phyloP scores from a whole-genome alignment of 2,113 vertebrate genomes.

The Lichenostomus cassidix region DNA sequence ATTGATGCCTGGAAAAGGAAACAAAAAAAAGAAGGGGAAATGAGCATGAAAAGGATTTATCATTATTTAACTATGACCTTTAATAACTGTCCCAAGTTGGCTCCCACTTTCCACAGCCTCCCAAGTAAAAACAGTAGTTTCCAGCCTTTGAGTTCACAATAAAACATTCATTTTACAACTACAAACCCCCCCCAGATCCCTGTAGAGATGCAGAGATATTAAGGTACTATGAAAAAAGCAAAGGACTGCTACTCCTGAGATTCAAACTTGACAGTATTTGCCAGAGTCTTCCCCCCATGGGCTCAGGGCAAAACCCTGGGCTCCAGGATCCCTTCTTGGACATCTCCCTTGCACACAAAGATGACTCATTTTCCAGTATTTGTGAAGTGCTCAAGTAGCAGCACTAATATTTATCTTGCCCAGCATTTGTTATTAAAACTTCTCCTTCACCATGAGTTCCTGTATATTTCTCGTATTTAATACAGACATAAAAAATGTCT shows the following conservation, averaged over 20 bases:
- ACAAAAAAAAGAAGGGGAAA: background rate
- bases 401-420: constrained; percentile 31
- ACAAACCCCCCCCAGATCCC: background rate
- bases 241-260: background rate
- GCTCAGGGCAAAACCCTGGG: background rate
- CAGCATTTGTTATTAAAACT: constrained; percentile 34
- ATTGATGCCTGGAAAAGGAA: constrained; percentile 86
- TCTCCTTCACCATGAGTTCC: background rate
- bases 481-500: background rate
- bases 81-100: background rate
- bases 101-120: background rate
- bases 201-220: background rate
- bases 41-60: background rate
- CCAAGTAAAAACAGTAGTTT: background rate
- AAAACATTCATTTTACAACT: background rate
- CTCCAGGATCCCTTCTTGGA: background rate
- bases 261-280: background rate
- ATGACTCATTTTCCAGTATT: background rate
- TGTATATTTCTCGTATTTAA: constrained; percentile 7
- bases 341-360: background rate
- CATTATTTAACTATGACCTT: background rate
- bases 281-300: background rate
- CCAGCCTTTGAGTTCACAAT: background rate
- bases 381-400: constrained; percentile 9
- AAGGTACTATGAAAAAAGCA: background rate